Base-by-base conservation (phyloP, 2,888 invertebrate genomes). In the Anthophora plumipes region DNA sequence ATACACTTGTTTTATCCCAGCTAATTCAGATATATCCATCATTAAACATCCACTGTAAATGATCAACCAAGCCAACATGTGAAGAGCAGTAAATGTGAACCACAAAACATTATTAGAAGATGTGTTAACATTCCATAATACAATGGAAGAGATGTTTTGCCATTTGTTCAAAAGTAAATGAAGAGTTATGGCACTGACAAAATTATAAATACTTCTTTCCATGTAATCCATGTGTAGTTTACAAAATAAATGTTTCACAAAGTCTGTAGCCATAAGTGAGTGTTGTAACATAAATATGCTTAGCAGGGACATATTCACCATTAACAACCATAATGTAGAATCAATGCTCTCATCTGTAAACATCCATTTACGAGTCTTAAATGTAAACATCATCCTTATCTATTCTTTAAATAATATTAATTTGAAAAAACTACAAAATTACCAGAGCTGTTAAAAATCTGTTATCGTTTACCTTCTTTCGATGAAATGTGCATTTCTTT, bases 1-100 rank as follows among this genome's bases (percentile, higher is more conserved):
- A 90, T 95, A 95, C 8, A 95, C 94, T 91, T 96, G 96, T 89
- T 95, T 96, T 7, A 96, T 90, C 5, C 96, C 96, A 39, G 95
- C 87, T 5, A 96, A 90, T 88, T 96, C 96, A 0, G 95, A 94
- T 31, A 95, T 93, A 89, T 96, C 96, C 94, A 95, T 95, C 88
- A 95, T 95, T 59, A 95, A 92, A 84, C 95, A 95, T 11, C 95
- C 96, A 31, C 95, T 94, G 86, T 95, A 95, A 78, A 96, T 95
- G 6, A 95, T 89, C 37, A 93, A 90, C 96, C 96, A 96, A 14
- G 94, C 94, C 43, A 94, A 82, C 0, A 91, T 85, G 88, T 96
- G 96, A 20, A 94, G 87, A 8, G 93, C 85, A 9, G 93, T 90
- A 88, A 95, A 95, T 0, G 93, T 77, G 91, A 94, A 94, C 94